Evolutionary conservation across 2,113 vertebrate species (phyloP).

Genomic region (Neomonachus schauinslandi): DNA sequence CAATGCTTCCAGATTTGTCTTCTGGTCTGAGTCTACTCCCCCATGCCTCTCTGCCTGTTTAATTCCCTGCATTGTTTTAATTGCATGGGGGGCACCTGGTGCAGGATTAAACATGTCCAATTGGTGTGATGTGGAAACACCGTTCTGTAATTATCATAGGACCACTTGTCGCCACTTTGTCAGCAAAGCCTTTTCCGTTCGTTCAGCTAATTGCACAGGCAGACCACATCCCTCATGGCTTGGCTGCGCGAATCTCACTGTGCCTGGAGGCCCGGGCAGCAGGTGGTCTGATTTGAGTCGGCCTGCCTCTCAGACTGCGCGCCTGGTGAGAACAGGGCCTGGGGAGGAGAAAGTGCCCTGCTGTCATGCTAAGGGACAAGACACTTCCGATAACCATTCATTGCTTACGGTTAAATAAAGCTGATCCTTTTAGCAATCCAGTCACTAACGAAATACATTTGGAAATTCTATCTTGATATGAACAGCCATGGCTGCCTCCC

Average conservation of each 20-base stretch:
- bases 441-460: not conserved
- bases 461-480: not conserved
- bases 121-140: not conserved
- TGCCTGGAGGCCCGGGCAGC: not conserved
- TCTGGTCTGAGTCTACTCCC: not conserved
- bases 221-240: not conserved
- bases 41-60: not conserved
- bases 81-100: not conserved
- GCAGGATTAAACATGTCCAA: not conserved
- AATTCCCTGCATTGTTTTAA: not conserved
- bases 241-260: not conserved
- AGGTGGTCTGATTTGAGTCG: not conserved
- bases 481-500: not conserved
- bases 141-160: not conserved
- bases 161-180: not conserved
- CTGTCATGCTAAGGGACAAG: not conserved
- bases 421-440: not conserved
- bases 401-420: not conserved
- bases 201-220: slow-evolving; percentile 54
- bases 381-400: not conserved
- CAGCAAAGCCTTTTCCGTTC: slow-evolving; percentile 22
- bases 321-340: not conserved
- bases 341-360: not conserved
- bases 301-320: not conserved
- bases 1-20: not conserved